phyloP scores from a whole-genome alignment of 2,113 vertebrate species.

The Lampris megalopsis region DNA sequence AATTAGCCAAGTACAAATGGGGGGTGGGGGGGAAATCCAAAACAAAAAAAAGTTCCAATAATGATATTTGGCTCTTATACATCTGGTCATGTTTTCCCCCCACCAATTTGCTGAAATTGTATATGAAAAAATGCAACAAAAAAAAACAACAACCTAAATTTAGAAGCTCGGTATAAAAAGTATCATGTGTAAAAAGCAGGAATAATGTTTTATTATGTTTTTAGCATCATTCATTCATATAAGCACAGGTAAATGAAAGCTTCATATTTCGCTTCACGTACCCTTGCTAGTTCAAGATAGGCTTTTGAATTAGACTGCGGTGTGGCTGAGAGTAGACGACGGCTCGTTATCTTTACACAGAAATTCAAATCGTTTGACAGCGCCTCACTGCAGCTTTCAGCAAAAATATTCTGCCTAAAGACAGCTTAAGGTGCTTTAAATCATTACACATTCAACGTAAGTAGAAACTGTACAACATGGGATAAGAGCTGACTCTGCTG shows the following conservation, averaged over 20 bases:
- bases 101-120: no score
- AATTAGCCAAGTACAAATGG: no score
- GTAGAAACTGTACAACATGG: slow-evolving; percentile 22
- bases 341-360: slow-evolving; percentile 35
- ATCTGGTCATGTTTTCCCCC: no score
- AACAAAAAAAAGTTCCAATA: no score
- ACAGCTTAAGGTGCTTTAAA: slow-evolving; percentile 32
- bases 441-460: slow-evolving; percentile 34
- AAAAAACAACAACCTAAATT: no score
- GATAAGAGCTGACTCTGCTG: neutral
- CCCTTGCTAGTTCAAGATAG: slow-evolving; percentile 8
- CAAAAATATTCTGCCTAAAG: neutral
- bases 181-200: no score
- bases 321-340: slow-evolving; percentile 6
- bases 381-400: slow-evolving; percentile 3
- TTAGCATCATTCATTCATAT: no score
- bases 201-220: no score
- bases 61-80: no score
- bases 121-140: no score
- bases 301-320: slow-evolving; percentile 14
- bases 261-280: neutral
- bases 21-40: no score
- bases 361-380: slow-evolving; percentile 39
- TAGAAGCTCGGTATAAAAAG: no score
- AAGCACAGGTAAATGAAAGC: neutral